Conservation (phyloP, 2,888 invertebrate species). For the Hypomecis punctinalis region DNA sequence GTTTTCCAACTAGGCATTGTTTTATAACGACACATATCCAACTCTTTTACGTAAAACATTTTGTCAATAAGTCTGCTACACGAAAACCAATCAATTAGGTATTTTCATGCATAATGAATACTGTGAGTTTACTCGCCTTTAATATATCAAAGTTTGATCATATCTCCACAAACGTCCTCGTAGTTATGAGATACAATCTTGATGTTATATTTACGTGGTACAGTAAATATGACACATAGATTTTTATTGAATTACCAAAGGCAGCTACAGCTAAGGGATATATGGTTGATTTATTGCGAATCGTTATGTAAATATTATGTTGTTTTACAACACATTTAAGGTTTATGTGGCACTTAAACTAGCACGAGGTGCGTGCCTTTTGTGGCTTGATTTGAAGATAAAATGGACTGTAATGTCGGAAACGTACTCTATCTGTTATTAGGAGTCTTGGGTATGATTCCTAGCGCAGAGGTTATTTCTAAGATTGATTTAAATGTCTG, state of each 20-base stretch:
- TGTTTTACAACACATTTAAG: slow-evolving; percentile 55
- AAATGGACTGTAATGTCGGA: not conserved
- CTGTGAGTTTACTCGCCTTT: not conserved
- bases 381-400: slow-evolving; percentile 2
- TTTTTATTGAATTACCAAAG: slow-evolving; percentile 44
- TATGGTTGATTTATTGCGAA: slow-evolving; percentile 46
- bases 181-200: slow-evolving; percentile 17
- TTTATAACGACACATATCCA: no score
- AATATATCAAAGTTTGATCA: slow-evolving; percentile 23
- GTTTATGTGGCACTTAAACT: slow-evolving; percentile 32
- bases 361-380: slow-evolving; percentile 14
- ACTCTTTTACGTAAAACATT: no score
- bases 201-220: slow-evolving; percentile 22
- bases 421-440: no score
- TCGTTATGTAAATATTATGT: slow-evolving; percentile 54
- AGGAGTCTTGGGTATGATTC: no score
- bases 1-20: no score
- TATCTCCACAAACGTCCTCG: slow-evolving; percentile 22
- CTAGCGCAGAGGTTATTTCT: no score
- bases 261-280: slow-evolving; percentile 32
- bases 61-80: no score
- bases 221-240: slow-evolving; percentile 1
- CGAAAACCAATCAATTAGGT: not conserved
- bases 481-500: no score
- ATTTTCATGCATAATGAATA: not conserved